These are phyloP conservation scores for Stercorarius parasiticus DNA, from an alignment of 2,113 vertebrate species.

Conservation along the genomic window DNA sequence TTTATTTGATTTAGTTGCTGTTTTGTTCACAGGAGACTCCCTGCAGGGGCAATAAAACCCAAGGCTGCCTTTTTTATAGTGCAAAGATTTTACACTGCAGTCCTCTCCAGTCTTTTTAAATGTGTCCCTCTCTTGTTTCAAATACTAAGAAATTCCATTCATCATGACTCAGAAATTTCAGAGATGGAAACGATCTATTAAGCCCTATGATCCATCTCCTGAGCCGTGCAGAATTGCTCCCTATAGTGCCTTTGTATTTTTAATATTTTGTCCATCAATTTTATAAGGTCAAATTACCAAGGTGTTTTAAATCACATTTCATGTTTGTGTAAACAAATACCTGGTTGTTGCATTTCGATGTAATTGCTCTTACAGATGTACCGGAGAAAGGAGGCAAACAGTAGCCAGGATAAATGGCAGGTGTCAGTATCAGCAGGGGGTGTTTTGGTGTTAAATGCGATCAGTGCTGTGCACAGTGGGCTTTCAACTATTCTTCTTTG, in stretches of 20 bases:
- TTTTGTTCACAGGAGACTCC: slow-evolving; percentile 48
- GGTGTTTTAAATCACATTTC: not conserved
- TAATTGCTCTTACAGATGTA: not conserved
- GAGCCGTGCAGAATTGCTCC: not conserved
- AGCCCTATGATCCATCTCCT: not conserved
- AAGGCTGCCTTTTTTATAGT: slow-evolving; percentile 51
- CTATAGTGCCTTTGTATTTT: not conserved
- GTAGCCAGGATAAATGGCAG: slow-evolving; percentile 9
- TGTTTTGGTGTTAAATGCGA: slow-evolving; percentile 35
- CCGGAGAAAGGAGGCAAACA: not conserved
- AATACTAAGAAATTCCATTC: slow-evolving; percentile 62
- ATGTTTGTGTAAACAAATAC: not conserved
- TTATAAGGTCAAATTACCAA: not conserved
- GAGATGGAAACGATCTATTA: slow-evolving; percentile 43
- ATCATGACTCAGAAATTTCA: slow-evolving; percentile 47
- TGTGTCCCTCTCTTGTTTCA: slow-evolving; percentile 19
- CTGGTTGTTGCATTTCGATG: not conserved
- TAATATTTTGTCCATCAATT: not conserved
- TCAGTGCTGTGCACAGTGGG: not conserved
- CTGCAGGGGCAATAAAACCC: slow-evolving; percentile 48
- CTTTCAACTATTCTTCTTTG: slow-evolving; percentile 4
- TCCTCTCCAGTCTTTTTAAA: slow-evolving; percentile 32
- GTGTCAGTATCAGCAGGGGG: not conserved
- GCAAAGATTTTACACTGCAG: slow-evolving; percentile 46
- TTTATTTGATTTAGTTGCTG: slow-evolving; percentile 60